Base-by-base conservation (phyloP, 2,797 vertebrate species). In the Acanthiza pusilla region DNA sequence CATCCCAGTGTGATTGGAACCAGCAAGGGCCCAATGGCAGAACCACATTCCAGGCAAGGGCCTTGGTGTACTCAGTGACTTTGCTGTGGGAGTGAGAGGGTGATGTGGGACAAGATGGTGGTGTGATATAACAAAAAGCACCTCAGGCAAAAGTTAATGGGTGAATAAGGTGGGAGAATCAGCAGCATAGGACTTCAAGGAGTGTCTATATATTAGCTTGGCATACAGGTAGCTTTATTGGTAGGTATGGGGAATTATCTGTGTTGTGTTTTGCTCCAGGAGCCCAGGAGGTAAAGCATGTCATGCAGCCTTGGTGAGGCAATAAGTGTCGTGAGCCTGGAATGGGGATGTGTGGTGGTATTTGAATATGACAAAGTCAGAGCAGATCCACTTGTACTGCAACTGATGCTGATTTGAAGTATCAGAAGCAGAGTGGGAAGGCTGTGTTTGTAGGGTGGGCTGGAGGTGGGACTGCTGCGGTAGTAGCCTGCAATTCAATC, bases 21-120 rank as follows among this genome's bases (percentile, higher is more conserved):
- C 51, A 82, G 48, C 26, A 60, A 60, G 57, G 32, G 13, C 30
- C 43, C 21, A 42, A 74, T 88, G 81, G 75, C 38, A 67, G 75
- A 91, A 85, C 63, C 42, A 43, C 84, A 83, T 96, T 93, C 88
- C 81, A 83, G 71, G 22, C 40, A 70, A 85, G 63, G 57, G 68
- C 75, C 54, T 89, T 87, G 54, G 57, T 11, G 3, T 74, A 30
- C 32, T 80, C 45, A 19, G 0, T 79, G 53, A 32, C 42, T 87
- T 84, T 3, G 3, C 16, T 0, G 11, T 76, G 47, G 55, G 47
- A 91, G 36, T 0, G 0, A 77, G 66, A 29, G 43, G 62, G 45
- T 73, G 74, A 58, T 84, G 58, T 68, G 50, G 47, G 42, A 34
- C 43, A 65, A 19, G 38, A 38, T 72, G 23, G 13, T 83, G 34